These are phyloP conservation scores for Oscheius sp. DNA, from an alignment of 2,888 invertebrate species.

Conservation along the genomic window DNA sequence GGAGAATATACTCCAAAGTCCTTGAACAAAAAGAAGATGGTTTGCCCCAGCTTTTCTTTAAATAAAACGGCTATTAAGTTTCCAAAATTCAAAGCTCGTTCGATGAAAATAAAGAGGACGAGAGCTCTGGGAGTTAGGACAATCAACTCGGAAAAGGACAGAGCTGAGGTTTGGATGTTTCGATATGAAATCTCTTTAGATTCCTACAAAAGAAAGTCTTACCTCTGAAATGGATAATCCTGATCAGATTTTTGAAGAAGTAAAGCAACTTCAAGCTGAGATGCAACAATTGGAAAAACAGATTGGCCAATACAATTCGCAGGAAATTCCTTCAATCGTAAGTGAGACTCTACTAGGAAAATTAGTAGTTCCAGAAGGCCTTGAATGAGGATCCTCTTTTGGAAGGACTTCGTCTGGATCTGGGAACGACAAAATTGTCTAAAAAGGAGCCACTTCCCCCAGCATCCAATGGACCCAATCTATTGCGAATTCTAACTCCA, in stretches of 20 bases:
- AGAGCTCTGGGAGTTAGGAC: conserved; percentile 28
- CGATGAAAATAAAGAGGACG: conserved; percentile 4
- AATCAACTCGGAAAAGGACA: conserved; percentile 20
- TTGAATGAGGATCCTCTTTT: background rate
- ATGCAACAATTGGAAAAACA: conserved; percentile 21
- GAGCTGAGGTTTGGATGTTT: background rate
- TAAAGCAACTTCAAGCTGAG: conserved; percentile 13
- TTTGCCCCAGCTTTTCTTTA: too few relatives aligned
- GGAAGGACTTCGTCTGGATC: background rate
- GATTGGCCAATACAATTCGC: background rate
- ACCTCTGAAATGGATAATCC: conserved; percentile 6
- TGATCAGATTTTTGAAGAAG: conserved; percentile 16
- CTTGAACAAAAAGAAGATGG: conserved; percentile 19
- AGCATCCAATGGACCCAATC: background rate
- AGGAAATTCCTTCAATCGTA: too few relatives aligned
- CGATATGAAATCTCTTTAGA: background rate
- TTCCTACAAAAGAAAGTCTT: background rate
- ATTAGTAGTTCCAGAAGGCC: too few relatives aligned
- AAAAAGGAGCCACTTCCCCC: background rate
- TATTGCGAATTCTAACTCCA: background rate
- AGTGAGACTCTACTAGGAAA: too few relatives aligned
- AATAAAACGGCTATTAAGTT: conserved; percentile 10
- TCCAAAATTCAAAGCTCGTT: conserved; percentile 25
- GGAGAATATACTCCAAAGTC: conserved; percentile 19
- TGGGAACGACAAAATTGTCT: too few relatives aligned